Base-by-base conservation (phyloP, 1,140 invertebrate genomes). In the Ceratina japonica region DNA sequence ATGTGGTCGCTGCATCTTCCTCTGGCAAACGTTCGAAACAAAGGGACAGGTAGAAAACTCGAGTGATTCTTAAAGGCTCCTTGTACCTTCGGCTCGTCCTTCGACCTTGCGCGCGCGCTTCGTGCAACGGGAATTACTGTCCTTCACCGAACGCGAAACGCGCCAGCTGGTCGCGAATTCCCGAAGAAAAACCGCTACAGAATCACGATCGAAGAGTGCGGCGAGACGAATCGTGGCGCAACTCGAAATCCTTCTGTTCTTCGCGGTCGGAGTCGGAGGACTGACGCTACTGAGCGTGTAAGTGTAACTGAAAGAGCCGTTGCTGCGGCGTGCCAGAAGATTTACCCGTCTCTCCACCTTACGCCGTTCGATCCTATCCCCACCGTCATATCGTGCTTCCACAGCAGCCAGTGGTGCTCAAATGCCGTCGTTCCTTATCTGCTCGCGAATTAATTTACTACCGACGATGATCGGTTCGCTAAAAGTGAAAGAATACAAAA, bases 381-480 rank as follows among this genome's bases (percentile, higher is more conserved):
- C 59, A 44, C 75, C 31, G 22, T 7, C 7, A 0, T 3, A 5
- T 8, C 56, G 12, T 54, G 16, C 77, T 84, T 85, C 84, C 75
- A 75, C 80, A 82, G 85, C 52, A 64, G 3, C 5, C 83, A 85
- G 84, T 80, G 75, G 69, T 72, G 51, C 79, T 81, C 79, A 81
- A 0, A 0, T 2, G 37, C 15, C 0, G 10, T 24, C 52, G 18
- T 7, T 22, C 0, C 24, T 13, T 3, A 44, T 22, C 22, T 10
- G 5, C 4, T 18, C 3, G 10, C 16, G 18, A 61, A 74, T 56
- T 16, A 63, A 16, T 22, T 27, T 13, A 52, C 44, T 5, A n/a
- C 12, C n/a, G 16, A 20, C 16, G 0, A 37, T 1, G 12, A 27
- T 70, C 1, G 8, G 31, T 13, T 1, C 24, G 0, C 3, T 0